Evolutionary conservation across 2,888 invertebrate species (phyloP), one percentile per base, ranked within the genome.

Genomic region (Metalampra italica): DNA sequence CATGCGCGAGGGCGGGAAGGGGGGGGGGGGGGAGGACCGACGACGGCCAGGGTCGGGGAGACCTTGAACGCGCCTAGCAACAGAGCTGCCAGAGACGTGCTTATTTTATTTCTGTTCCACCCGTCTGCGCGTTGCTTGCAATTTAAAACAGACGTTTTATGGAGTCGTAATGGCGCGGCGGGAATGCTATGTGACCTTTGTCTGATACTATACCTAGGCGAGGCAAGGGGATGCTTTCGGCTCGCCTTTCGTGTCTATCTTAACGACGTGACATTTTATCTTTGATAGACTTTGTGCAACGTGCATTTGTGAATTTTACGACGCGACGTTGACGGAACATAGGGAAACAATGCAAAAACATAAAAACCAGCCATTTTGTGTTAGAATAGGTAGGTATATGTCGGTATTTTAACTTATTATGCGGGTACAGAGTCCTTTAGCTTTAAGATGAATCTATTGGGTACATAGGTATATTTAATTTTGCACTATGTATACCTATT

Each of bases 21-120:
- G 60, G 56, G 65, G 50, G 56, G 52, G 59, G 47, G 50, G 44
- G 52, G 57, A 66, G 66, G 46, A 53, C 70, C 74, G 78, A 79
- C 74, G 78, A 79, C 60, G 78, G 81, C 81, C 82, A 82, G 72
- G 82, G 82, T 74, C 81, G 74, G 52, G 60, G 54, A 78, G 84
- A 82, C 89, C 88, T 89, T 89, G 88, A 78, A 71, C 77, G 71
- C 77, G 82, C 85, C 71, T 87, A 84, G 86, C 83, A 89, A 88
- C 88, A 81, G 72, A 74, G 68, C 71, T 71, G 75, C 66, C 75
- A 70, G 59, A 68, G 66, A 66, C 66, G 66, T 53, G 57, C 59
- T 78, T 75, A 78, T 80, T 43, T 83, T 86, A 84, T 85, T 85
- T 82, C 78, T 78, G 81, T 81, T 85, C 76, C 62, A 77, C 74